phyloP scores from a whole-genome alignment of 2,113 vertebrate species.

The Esox niger region DNA sequence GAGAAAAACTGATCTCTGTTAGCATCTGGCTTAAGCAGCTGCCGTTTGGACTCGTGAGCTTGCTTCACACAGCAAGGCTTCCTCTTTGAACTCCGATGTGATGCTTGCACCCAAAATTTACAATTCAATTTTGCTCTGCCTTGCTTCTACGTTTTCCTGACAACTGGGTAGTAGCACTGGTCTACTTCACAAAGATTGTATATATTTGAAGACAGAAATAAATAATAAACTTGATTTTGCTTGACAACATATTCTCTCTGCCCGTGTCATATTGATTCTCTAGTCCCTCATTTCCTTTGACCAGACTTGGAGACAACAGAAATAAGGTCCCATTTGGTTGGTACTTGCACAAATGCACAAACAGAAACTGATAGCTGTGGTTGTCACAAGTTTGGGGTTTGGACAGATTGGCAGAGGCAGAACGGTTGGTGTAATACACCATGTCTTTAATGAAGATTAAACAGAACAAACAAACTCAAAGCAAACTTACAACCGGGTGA shows the following conservation, averaged over 20 bases:
- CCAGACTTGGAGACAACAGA: too few species aligned
- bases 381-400: too few species aligned
- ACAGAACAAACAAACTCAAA: too few species aligned
- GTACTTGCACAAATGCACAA: too few species aligned
- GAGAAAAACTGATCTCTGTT: slow-evolving; percentile 70
- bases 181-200: slow-evolving; percentile 76
- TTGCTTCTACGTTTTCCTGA: slow-evolving; percentile 58
- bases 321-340: too few species aligned
- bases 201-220: slow-evolving; percentile 78
- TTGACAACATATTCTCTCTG: slow-evolving; percentile 67
- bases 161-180: slow-evolving; percentile 66
- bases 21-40: slow-evolving; percentile 59
- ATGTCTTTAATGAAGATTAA: too few species aligned
- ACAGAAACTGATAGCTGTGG: too few species aligned
- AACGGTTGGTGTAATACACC: too few species aligned
- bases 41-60: slow-evolving; percentile 53
- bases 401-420: too few species aligned
- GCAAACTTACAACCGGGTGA: too few species aligned
- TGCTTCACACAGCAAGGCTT: slow-evolving; percentile 63
- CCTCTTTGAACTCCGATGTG: slow-evolving; percentile 21
- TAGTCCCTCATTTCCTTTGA: too few species aligned
- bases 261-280: not conserved
- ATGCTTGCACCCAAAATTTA: slow-evolving; percentile 68
- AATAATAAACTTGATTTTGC: slow-evolving; percentile 80
- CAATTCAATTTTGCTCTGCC: slow-evolving; percentile 70